phyloP scores from a whole-genome alignment of 2,888 invertebrate genomes.

The Standfussiana lucernea region DNA sequence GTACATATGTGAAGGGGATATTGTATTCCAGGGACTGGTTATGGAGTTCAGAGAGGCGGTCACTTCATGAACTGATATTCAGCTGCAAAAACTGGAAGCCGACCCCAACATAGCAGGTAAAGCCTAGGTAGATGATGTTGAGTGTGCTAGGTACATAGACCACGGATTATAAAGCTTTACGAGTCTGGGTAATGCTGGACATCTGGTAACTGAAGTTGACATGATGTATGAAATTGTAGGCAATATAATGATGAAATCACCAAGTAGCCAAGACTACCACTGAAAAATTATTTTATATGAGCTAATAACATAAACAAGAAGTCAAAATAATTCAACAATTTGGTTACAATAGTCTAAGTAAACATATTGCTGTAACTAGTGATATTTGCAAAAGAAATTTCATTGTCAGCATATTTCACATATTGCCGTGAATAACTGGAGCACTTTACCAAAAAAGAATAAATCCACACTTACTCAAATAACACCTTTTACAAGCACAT shows the following conservation, averaged over 20 bases:
- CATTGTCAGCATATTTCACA: neutral
- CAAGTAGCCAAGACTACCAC: neutral
- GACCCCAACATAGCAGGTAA: neutral
- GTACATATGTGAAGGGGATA: neutral
- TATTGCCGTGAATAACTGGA: neutral
- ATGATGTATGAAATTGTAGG: neutral
- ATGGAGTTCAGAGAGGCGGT: neutral
- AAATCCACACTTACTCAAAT: slow-evolving; percentile 20
- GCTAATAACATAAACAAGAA: neutral
- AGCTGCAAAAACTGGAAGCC: neutral
- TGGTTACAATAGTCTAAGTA: neutral
- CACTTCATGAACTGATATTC: neutral
- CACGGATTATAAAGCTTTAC: neutral
- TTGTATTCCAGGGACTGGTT: neutral
- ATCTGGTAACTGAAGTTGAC: neutral
- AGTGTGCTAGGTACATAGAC: neutral
- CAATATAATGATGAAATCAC: neutral
- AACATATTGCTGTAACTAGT: neutral
- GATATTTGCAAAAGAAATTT: neutral
- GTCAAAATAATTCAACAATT: neutral
- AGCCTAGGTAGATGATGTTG: neutral
- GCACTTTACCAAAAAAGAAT: neutral
- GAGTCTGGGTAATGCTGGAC: neutral
- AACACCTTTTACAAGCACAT: slow-evolving; percentile 41
- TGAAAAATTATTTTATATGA: neutral